phyloP scores from a whole-genome alignment of 2,113 vertebrate genomes.

The human (Homo sapiens) region GRCh38 chr3:80978501-80979000 shows the following conservation, averaged over 20 bases:
- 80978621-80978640: neutral
- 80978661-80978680: neutral
- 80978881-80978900: conserved; percentile 49
- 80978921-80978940: conserved; percentile 69
- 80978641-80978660: neutral
- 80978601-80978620: conserved; percentile 31
- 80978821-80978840: conserved; percentile 69
- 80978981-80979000: conserved; percentile 46
- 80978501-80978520: conserved; percentile 6
- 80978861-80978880: conserved; percentile 60
- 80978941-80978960: conserved; percentile 59
- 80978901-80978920: conserved; percentile 68
- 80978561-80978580: neutral
- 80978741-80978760: conserved; percentile 2
- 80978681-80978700: neutral
- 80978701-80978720: conserved; percentile 46
- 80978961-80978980: conserved; percentile 44
- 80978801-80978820: conserved; percentile 67
- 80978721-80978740: conserved; percentile 39
- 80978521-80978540: conserved; percentile 20
- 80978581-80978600: neutral
- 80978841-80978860: conserved; percentile 67
- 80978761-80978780: conserved; percentile 51
- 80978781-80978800: conserved; percentile 69
- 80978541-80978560: neutral